Evolutionary conservation across 1,140 invertebrate genomes (phyloP), one percentile per base, ranked within the genome.

Genomic region (Uloborus diversus): DNA sequence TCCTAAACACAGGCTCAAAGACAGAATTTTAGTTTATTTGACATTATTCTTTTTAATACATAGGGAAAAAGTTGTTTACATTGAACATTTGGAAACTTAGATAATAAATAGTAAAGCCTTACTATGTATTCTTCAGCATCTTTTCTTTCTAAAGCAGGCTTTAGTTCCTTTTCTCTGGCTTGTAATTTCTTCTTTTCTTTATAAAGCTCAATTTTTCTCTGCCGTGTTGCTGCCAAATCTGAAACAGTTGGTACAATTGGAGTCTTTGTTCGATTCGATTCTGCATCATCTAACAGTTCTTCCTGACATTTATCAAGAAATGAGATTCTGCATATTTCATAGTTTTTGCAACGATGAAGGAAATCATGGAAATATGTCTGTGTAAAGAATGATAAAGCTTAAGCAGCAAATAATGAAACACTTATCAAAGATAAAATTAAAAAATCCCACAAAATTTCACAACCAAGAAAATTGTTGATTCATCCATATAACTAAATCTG

Each of bases 331-430:
- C 47, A 27, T 2, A 76, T 86, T 47, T 90, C 91, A 86, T 96
- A 96, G 80, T 92, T 90, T 85, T 92, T 92, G 79, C 93, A 91
- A 73, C 94, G 89, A 84, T 92, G 90, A 35, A 96, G 85, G 84
- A 93, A 96, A 87, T 96, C 94, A 83, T 91, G 90, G 83, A 93
- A 95, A 88, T 96, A 97, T 56, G 94, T 62, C 82, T 82, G 1
- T 51, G 59, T 5, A 56, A 28, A 69, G 13, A 79, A 35, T 0
- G 20, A 35, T 32, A 4, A 69, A 33, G 14, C 17, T 53, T 33
- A 70, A 89, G 23, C 35, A 13, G 20, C n/a, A 62, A 33, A 33
- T 32, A 13, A 33, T 33, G 14, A n/a, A 32, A 62, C 35, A 4
- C 14, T 17, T 62, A 33, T 7, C 59, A 62, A 62, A 33, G 3